Base-by-base conservation (phyloP, 2,888 invertebrate species). In the Liopterus haemorrhoidalis region DNA sequence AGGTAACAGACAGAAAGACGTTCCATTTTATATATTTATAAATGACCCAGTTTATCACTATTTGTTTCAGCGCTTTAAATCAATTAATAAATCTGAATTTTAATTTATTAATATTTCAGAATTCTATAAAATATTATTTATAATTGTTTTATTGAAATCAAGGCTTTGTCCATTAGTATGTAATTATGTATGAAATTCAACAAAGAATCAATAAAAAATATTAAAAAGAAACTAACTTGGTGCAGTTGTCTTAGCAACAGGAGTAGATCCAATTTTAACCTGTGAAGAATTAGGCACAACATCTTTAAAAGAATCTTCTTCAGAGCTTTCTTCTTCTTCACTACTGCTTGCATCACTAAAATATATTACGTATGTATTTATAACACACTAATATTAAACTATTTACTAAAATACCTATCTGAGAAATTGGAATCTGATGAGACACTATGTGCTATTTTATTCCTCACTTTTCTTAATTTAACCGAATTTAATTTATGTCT, bases 261-360 rank as follows among this genome's bases (percentile, higher is more conserved):
- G 2, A 22, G 38, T 49, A 11, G 41, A 36, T 35, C n/a, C 6
- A 19, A 11, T 38, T 12, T 27, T 41, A 22, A 21, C 46, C 39
- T 59, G 58, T 48, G 57, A 57, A 11, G 49, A 27, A 38, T 53
- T 54, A 47, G 60, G 58, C 38, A 46, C 49, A 27, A 52, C 55
- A 30, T 52, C 50, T 22, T 36, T 41, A 4, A 47, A 56, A 15
- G 20, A 28, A 21, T 51, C 50, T 22, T 58, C 57, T 39, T 61
- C 59, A 15, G 51, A 39, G 6, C 25, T 4, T 21, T 33, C 41
- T 31, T 48, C 51, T 25, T 51, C 50, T 41, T 62, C 62, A 50
- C 60, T 60, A 28, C 62, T 60, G 19, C 55, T 54, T 1, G 59
- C 57, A 15, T 53, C 62, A 49, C 59, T 58, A 49, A 50, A 56